Evolutionary conservation across 2,888 invertebrate species (phyloP), one percentile per base, ranked within the genome.

Genomic region (Noctua janthina): DNA sequence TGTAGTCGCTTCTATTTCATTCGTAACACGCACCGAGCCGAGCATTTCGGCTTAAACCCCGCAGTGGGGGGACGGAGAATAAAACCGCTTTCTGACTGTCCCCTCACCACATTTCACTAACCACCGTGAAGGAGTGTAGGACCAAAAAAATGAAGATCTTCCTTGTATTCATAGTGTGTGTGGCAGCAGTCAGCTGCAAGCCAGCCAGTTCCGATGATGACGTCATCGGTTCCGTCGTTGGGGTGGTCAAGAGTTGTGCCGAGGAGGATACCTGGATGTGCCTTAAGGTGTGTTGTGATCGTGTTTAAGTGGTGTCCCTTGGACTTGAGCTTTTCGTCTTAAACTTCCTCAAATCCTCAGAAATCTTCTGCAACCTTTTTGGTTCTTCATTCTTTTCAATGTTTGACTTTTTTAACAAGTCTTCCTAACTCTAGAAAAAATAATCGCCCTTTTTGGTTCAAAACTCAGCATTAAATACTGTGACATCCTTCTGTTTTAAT

Each of bases 181-280:
- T 95, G 86, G 96, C 97, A 69, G 95, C 96, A 81, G 97, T 96
- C 80, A 93, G 93, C 83, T 94, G 96, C 76, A 97, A 96, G 91
- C 97, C 97, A 0, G 94, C 96, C 1, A 95, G 95, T 70, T 97
- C 97, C 79, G 97, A 97, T 77, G 97, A 97, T 73, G 97, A 97
- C 88, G 94, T 96, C 86, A 93, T 98, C 88, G 97, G 97, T 73
- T 97, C 97, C 67, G 98, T 98, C 74, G 95, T 98, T 84, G 97
- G 97, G 88, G 98, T 98, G 90, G 97, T 98, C 90, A 97, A 98
- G 94, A 97, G 97, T 91, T 98, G 98, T 94, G 97, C 98, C 74
- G 97, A 98, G 84, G 97, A 97, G 91, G 98, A 98, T 89, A 96
- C 98, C 93, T 96, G 97, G 85, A 96, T 98, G 95, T 98, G 98